Percentiles rank a stretch among this genome's conserved stretches.
Evolutionary conservation across 2,797 vertebrate genomes (phyloP).

Genomic region (Acridotheres tristis): DNA sequence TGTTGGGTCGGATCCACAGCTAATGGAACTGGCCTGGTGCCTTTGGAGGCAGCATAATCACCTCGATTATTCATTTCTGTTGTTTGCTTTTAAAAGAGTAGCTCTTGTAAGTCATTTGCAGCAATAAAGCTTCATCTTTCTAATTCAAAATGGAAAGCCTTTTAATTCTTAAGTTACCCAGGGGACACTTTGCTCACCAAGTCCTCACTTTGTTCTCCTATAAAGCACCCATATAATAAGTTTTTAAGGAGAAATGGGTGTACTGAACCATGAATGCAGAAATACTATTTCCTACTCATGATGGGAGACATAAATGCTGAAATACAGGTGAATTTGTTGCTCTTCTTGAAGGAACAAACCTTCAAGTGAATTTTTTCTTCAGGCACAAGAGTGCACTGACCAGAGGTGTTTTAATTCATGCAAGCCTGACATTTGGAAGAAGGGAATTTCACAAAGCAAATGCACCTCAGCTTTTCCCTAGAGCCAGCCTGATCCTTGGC

Average conservation of each 20-base stretch:
- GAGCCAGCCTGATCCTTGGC: neutral
- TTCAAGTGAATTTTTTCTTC: neutral
- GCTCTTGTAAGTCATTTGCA: constrained; percentile 33
- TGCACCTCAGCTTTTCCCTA: neutral
- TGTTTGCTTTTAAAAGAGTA: constrained; percentile 42
- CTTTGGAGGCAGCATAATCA: constrained; percentile 41
- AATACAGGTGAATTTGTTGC: neutral
- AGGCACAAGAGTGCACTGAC: neutral
- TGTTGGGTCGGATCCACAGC: constrained; percentile 42
- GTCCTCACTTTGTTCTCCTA: neutral
- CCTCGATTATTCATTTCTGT: constrained; percentile 19
- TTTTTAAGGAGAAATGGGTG: constrained; percentile 11
- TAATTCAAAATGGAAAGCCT: constrained; percentile 53
- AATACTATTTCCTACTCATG: neutral
- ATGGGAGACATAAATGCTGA: neutral
- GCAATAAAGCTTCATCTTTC: constrained; percentile 15
- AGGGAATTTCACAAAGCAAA: neutral
- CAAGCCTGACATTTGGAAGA: neutral
- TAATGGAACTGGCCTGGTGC: constrained; percentile 50
- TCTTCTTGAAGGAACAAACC: neutral
- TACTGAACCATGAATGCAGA: neutral
- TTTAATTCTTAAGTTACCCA: constrained; percentile 44
- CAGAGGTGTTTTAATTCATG: neutral
- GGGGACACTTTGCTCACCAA: neutral
- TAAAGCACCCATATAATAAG: neutral